phyloP scores from a whole-genome alignment of 1,140 invertebrate species.

The Drosophila azteca region DNA sequence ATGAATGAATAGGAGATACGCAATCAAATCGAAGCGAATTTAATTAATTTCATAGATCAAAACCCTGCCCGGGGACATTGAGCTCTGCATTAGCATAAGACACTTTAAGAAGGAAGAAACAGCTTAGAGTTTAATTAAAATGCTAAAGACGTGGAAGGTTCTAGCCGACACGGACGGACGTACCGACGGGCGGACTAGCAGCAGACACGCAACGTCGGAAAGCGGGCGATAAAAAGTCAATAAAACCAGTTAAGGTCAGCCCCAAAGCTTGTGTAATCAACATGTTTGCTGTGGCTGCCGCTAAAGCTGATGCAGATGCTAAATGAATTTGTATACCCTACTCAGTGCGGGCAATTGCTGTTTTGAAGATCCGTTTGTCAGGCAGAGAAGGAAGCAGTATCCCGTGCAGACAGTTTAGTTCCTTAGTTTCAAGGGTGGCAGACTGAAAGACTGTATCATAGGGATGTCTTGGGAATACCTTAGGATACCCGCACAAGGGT shows the following conservation, averaged over 20 bases:
- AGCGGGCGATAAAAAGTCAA: slow-evolving; percentile 68
- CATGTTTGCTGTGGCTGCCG: slow-evolving; percentile 50
- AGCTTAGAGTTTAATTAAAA: slow-evolving; percentile 40
- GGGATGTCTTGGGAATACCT: too few relatives aligned
- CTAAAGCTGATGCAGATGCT: slow-evolving; percentile 60
- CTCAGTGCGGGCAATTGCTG: too few relatives aligned
- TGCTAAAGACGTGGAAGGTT: slow-evolving; percentile 71
- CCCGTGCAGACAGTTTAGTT: too few relatives aligned
- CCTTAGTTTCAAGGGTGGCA: too few relatives aligned
- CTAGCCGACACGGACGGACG: slow-evolving; percentile 31
- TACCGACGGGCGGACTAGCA: too few relatives aligned
- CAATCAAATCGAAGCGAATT: slow-evolving; percentile 44
- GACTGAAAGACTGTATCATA: too few relatives aligned
- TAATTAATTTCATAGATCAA: slow-evolving; percentile 65
- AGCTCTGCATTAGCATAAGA: slow-evolving; percentile 42
- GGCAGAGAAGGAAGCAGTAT: too few relatives aligned
- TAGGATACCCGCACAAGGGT: too few relatives aligned
- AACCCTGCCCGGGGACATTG: slow-evolving; percentile 37
- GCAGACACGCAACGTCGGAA: slow-evolving; percentile 24
- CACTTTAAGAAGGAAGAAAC: slow-evolving; percentile 42
- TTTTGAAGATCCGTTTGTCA: too few relatives aligned
- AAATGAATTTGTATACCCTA: slow-evolving; percentile 58
- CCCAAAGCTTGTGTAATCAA: slow-evolving; percentile 73
- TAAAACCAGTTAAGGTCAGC: slow-evolving; percentile 80
- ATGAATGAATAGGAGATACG: slow-evolving; percentile 32